Evolutionary conservation across 2,797 vertebrate genomes (phyloP).

Genomic region (Mormyrus proboscirostris): DNA sequence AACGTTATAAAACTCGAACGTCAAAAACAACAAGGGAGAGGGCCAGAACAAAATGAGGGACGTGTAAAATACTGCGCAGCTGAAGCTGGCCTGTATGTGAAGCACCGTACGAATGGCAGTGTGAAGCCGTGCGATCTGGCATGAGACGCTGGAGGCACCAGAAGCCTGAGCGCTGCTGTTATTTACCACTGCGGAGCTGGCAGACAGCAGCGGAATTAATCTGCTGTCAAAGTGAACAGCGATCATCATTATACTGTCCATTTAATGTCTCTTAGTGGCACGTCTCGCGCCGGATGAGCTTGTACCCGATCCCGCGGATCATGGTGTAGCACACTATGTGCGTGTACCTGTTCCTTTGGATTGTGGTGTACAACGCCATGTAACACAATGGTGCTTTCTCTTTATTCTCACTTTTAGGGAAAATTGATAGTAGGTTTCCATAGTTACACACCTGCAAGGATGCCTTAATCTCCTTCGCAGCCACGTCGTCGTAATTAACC

Average conservation of each 20-base stretch:
- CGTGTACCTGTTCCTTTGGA: background rate
- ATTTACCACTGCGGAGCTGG: background rate
- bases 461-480: background rate
- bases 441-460: background rate
- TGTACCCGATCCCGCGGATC: background rate
- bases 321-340: background rate
- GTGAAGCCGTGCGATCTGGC: background rate
- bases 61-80: background rate
- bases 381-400: background rate
- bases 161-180: background rate
- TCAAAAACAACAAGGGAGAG: background rate
- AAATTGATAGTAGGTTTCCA: background rate
- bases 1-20: background rate
- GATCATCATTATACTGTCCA: background rate
- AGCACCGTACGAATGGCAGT: background rate
- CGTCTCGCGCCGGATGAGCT: background rate
- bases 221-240: no score
- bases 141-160: background rate
- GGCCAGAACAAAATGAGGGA: background rate
- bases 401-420: background rate
- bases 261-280: background rate
- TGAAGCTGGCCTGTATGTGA: background rate
- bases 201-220: background rate
- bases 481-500: background rate
- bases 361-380: background rate